These are phyloP conservation scores for Psammodynastes pulverulentus DNA, from an alignment of 2,113 vertebrate species.

Conservation along the genomic window DNA sequence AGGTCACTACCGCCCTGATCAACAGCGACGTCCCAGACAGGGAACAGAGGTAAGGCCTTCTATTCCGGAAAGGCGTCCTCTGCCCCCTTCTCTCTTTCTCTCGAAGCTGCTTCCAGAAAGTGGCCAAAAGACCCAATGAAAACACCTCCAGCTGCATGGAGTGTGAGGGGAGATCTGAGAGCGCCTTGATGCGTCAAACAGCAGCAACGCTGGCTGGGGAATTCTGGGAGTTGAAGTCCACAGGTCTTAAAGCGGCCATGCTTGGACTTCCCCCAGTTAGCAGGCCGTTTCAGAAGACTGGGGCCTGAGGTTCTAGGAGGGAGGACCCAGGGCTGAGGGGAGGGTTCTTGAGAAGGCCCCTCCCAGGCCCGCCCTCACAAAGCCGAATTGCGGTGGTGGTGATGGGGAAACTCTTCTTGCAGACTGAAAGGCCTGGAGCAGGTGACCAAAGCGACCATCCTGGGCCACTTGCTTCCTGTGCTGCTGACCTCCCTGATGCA, in stretches of 20 bases:
- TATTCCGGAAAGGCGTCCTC: neutral
- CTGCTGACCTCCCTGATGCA: conserved; percentile 96
- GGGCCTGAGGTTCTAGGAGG: neutral
- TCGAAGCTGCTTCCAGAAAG: neutral
- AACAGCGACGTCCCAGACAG: conserved; percentile 88
- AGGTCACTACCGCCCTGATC: conserved; percentile 92
- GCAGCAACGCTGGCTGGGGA: neutral
- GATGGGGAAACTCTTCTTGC: conserved; percentile 33
- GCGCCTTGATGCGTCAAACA: no score
- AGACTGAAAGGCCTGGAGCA: conserved; percentile 97
- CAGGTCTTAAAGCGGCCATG: no score
- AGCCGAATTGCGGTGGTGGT: neutral
- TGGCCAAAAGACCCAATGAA: neutral
- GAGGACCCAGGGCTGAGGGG: neutral
- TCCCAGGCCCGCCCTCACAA: neutral
- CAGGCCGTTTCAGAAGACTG: neutral
- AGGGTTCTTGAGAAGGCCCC: neutral
- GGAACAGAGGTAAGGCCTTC: conserved; percentile 85
- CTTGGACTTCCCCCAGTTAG: neutral
- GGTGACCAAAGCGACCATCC: conserved; percentile 95
- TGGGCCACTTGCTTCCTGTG: conserved; percentile 93
- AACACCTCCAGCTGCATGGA: neutral
- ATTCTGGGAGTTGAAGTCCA: no score
- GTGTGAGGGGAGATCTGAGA: neutral
- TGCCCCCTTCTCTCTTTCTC: neutral